Percentiles rank a stretch among this genome's conserved stretches.
phyloP scores from a whole-genome alignment of 2,797 vertebrate species.

The Oreochromis mossambicus region DNA sequence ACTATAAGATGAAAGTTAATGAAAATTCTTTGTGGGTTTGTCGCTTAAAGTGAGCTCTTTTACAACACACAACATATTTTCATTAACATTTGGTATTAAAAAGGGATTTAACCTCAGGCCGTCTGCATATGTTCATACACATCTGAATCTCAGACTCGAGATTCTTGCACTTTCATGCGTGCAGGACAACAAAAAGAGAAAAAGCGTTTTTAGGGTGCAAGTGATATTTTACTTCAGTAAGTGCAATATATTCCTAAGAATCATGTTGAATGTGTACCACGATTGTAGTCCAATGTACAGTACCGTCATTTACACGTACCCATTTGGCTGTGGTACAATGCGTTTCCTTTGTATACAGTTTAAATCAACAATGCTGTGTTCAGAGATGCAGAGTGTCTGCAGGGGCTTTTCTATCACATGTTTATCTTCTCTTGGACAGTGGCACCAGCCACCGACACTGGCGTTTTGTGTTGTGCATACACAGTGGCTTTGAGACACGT shows the following conservation, averaged over 20 bases:
- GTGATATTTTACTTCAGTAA: not conserved
- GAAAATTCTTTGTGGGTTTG: not conserved
- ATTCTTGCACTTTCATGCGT: not conserved
- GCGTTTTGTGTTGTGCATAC: not conserved
- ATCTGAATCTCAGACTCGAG: not conserved
- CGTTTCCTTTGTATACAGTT: conserved; percentile 22
- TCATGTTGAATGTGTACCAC: not conserved
- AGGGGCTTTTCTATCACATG: conserved; percentile 17
- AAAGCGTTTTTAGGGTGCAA: not conserved
- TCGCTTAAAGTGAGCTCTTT: not conserved
- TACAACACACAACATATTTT: not conserved
- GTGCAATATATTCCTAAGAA: not conserved
- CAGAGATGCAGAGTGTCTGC: conserved; percentile 11
- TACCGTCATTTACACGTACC: not conserved
- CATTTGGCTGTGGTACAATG: conserved; percentile 24
- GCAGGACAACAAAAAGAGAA: not conserved
- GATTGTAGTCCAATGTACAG: conserved; percentile 1
- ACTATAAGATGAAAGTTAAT: not conserved
- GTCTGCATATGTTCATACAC: not conserved
- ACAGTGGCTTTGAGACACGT: conserved; percentile 3
- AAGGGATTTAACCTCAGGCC: not conserved
- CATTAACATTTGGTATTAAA: not conserved
- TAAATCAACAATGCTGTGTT: conserved; percentile 34
- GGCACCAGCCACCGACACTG: conserved; percentile 6
- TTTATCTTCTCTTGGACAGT: conserved; percentile 28